phyloP scores from a whole-genome alignment of 1,140 invertebrate genomes.

The Ditylenchus dipsaci region DNA sequence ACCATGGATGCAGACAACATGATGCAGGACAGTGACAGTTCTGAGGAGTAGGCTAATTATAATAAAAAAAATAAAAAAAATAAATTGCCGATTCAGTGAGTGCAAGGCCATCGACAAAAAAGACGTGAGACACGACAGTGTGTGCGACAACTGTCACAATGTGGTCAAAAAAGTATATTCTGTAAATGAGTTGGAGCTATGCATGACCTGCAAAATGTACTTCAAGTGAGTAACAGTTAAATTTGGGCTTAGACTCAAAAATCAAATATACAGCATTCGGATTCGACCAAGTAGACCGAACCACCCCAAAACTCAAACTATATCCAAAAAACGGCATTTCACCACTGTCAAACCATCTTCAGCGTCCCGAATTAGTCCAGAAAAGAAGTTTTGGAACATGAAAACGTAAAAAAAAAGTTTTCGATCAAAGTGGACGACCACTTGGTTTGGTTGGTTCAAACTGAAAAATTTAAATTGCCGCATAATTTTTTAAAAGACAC shows the following conservation, averaged over 20 bases:
- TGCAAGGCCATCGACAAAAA: conserved; percentile 3
- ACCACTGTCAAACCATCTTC: too few relatives aligned
- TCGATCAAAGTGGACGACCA: too few relatives aligned
- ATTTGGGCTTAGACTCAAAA: background rate
- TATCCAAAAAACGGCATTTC: too few relatives aligned
- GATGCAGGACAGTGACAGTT: conserved; percentile 3
- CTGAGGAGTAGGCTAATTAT: conserved; percentile 6
- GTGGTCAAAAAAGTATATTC: conserved; percentile 28
- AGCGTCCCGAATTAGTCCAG: too few relatives aligned
- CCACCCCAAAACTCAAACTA: too few relatives aligned
- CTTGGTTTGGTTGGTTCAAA: too few relatives aligned
- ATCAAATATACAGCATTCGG: background rate
- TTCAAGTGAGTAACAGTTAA: conserved; percentile 18
- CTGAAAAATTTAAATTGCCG: too few relatives aligned
- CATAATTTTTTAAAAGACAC: too few relatives aligned
- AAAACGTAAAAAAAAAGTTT: too few relatives aligned
- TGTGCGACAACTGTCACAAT: conserved; percentile 25
- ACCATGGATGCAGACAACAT: conserved; percentile 7
- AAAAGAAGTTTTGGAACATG: too few relatives aligned
- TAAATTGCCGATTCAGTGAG: conserved; percentile 10
- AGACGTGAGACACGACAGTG: background rate
- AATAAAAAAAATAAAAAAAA: background rate
- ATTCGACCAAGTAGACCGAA: too few relatives aligned
- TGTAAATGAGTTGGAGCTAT: conserved; percentile 29
- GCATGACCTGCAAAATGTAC: conserved; percentile 28